A percentile compares a stretch with the other conserved stretches of the same genome.
These are phyloP conservation scores for Sceliomorpha sp. DNA, from an alignment of 2,888 invertebrate species.

Conservation along the genomic window DNA sequence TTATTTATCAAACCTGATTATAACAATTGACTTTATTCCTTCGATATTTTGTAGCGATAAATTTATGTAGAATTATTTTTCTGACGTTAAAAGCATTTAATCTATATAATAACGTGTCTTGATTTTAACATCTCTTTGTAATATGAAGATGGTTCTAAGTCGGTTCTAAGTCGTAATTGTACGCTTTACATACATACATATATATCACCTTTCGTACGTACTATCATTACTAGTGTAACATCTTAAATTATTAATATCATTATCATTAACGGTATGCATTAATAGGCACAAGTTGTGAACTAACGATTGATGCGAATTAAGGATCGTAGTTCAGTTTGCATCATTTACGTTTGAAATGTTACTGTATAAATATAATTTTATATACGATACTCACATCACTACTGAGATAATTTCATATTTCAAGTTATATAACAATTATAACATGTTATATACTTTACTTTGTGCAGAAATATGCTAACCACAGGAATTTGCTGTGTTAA, in stretches of 20 bases:
- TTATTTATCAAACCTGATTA: too few species aligned
- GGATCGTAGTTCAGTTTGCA: constrained; percentile 22
- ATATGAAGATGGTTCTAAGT: constrained; percentile 31
- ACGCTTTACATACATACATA: constrained; percentile 51
- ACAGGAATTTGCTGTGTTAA: too few species aligned
- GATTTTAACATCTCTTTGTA: constrained; percentile 4
- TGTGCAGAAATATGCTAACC: too few species aligned
- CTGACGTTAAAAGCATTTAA: too few species aligned
- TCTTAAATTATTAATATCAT: constrained; percentile 47
- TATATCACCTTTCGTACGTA: constrained; percentile 52
- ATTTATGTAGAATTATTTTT: too few species aligned
- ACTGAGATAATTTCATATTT: too few species aligned
- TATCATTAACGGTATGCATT: constrained; percentile 51
- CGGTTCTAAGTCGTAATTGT: constrained; percentile 27
- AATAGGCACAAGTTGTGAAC: constrained; percentile 52
- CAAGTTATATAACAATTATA: too few species aligned
- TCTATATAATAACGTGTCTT: neutral
- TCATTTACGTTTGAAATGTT: constrained; percentile 28
- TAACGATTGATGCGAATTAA: constrained; percentile 35
- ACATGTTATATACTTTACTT: too few species aligned
- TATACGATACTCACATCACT: too few species aligned
- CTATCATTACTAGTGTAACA: constrained; percentile 43
- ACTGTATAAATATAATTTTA: neutral
- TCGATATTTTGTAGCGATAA: too few species aligned
- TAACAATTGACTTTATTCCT: too few species aligned